These are phyloP conservation scores for Varanus salvator DNA, from an alignment of 2,113 vertebrate species.

Conservation along the genomic window DNA sequence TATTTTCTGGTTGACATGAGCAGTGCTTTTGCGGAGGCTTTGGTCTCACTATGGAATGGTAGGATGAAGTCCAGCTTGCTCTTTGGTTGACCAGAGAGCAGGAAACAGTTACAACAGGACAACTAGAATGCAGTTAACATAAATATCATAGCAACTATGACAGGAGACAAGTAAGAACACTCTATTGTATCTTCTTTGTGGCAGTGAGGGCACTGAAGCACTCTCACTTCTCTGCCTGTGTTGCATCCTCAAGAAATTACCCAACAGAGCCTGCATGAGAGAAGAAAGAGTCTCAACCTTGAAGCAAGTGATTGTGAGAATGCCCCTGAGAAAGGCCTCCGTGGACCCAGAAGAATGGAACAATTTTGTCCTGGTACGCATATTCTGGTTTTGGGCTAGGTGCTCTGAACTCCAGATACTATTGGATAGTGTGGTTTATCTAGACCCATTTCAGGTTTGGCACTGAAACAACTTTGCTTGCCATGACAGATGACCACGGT, in stretches of 20 bases:
- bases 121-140: neutral
- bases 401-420: no score
- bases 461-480: no score
- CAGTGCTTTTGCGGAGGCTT: no score
- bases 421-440: no score
- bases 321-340: no score
- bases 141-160: neutral
- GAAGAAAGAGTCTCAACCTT: neutral
- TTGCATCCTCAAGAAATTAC: neutral
- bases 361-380: no score
- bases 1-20: neutral
- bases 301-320: no score
- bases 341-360: no score
- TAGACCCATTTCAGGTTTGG: no score
- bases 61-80: neutral
- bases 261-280: neutral
- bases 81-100: neutral
- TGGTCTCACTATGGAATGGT: neutral
- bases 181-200: neutral
- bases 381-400: no score
- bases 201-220: neutral
- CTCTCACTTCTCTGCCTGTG: neutral
- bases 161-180: neutral
- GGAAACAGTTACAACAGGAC: neutral
- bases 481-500: no score